Evolutionary conservation across 1,140 invertebrate genomes (phyloP), one percentile per base, ranked within the genome.

Genomic region (Polypedilum vanderplanki): DNA sequence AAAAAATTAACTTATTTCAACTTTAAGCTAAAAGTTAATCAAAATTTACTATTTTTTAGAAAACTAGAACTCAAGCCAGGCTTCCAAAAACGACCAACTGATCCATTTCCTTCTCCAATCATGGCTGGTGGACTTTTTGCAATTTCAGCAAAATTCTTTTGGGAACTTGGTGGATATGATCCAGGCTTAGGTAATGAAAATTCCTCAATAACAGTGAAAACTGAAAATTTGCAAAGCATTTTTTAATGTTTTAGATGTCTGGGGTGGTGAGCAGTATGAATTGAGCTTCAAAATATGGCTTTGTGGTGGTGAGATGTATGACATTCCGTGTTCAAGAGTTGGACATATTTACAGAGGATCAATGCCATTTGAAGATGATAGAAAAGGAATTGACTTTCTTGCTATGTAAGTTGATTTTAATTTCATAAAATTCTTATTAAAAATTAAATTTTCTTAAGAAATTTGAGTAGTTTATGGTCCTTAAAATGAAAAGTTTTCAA

Each of bases 341-440:
- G 97, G 96, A 0, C 97, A 99, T 82, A 95, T 97, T 78, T 96
- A 96, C 83, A 85, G 93, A 46, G 90, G 90, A 77, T 91, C 88
- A 79, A 91, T 93, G 77, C 92, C 93, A 0, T 95, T 89, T 78
- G 91, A 92, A 0, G 95, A 94, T 83, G 93, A 92, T 17, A 90
- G 92, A 0, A 88, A 90, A 75, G 93, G 92, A 70, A 20, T 18
- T 9, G 92, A 95, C 82, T 95, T 94, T 83, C 86, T 95, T 40
- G 91, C 33, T n/a, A 75, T 57, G 40, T 65, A 57, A 41, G 76
- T 22, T 33, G 1, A 33, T 33, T 33, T 33, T 33, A 33, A n/a
- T n/a, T n/a, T n/a, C n/a, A n/a, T n/a, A n/a, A n/a, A n/a, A n/a
- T n/a, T n/a, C n/a, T n/a, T n/a, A n/a, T n/a, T n/a, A n/a, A n/a